Base-by-base conservation (phyloP, 2,113 vertebrate genomes). In the Fregetta grallaria region DNA sequence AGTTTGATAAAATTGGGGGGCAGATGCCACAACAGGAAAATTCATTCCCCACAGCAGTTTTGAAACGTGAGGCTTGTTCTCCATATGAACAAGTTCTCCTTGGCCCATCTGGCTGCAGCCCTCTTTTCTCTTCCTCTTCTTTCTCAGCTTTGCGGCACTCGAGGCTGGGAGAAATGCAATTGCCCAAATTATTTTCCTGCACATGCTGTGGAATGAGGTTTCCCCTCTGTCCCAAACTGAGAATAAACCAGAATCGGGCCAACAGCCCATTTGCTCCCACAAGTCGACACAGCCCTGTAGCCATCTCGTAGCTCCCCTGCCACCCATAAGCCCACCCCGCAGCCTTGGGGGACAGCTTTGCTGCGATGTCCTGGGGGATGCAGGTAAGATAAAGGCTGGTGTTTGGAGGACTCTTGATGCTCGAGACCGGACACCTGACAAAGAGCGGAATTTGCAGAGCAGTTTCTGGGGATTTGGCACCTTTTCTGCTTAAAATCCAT, bases 251-350 rank as follows among this genome's bases (percentile, higher is more conserved):
- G 66, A 23, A 1, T 15, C 20, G 6, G 13, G 20, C 7, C 77
- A 65, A 25, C 47, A 29, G 2, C 15, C 30, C 30, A 2, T 34
- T 40, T 23, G 30, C 22, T 45, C 14, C 50, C 70, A 42, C 17
- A 19, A 11, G 25, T 22, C 1, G 1, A 6, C 14, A 10, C 19
- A 26, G 56, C 38, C 34, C 20, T 0, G 0, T 6, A 18, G 26
- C 11, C 59, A 18, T 7, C 59, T 15, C 0, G 0, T 0, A 23
- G 16, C 30, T 32, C 11, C 29, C 16, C 15, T 11, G 7, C 11
- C 7, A 15, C 15, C 29, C 22, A 15, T 0, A 0, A 13, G 36
- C 63, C 34, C 55, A 32, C 15, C 14, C 45, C 3, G 0, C 67
- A 42, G 61, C 62, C 36, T 5, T 12, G 23, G n/a, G 62, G 66